These are phyloP conservation scores for Rhinolophus sinicus DNA, from an alignment of 2,113 vertebrate genomes.

Conservation along the genomic window DNA sequence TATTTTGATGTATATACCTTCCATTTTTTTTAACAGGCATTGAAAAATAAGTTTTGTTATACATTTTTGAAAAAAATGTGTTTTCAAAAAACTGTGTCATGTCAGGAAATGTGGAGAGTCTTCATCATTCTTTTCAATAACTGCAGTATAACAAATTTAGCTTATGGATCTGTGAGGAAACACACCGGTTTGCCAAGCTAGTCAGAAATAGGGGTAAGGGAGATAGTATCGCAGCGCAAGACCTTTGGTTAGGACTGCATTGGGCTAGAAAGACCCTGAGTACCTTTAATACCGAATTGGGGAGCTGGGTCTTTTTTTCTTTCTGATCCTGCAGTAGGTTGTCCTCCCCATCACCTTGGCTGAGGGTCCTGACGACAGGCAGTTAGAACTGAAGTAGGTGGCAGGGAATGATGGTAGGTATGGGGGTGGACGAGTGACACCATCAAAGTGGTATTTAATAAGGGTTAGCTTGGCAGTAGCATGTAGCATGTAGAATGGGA, in stretches of 20 bases:
- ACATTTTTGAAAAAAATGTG: not conserved
- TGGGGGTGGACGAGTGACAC: slow-evolving; percentile 39
- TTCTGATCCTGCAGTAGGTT: not conserved
- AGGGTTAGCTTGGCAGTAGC: slow-evolving; percentile 53
- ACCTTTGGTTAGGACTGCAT: not conserved
- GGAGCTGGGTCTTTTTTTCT: not conserved
- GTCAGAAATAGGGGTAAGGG: not conserved
- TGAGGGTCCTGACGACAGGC: not conserved
- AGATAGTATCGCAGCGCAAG: not conserved
- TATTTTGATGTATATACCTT: not conserved
- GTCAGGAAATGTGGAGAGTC: slow-evolving; percentile 46
- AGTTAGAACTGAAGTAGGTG: slow-evolving; percentile 48
- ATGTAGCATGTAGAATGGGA: not conserved
- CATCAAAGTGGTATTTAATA: slow-evolving; percentile 42
- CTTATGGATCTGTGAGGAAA: slow-evolving; percentile 25
- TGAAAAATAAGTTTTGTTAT: not conserved
- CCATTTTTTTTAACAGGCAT: not conserved
- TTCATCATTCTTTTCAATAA: slow-evolving; percentile 33
- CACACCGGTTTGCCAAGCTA: not conserved
- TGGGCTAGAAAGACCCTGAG: not conserved
- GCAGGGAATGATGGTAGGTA: not conserved
- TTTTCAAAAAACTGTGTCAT: not conserved
- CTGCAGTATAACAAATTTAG: not conserved
- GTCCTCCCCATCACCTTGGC: slow-evolving; percentile 55
- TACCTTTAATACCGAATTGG: not conserved